Evolutionary conservation across 2,797 vertebrate genomes (phyloP), one percentile per base, ranked within the genome.

Genomic region (Cygnus olor): DNA sequence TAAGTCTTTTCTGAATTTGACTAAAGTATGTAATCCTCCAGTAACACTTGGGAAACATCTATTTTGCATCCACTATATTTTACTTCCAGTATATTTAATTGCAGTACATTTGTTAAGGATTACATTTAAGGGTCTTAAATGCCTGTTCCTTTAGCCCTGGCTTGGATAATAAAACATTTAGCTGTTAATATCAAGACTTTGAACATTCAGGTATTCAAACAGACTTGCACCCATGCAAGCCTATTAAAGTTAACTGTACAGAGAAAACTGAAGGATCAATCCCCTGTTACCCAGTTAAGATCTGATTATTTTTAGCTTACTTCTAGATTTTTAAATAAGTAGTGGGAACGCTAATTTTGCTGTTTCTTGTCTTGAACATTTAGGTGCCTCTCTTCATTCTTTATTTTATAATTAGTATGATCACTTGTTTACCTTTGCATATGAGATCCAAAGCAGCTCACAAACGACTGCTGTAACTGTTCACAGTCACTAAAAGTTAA

Each of bases 281-380:
- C 51, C 17, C 32, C 47, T 38, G 36, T 92, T 36, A 4, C 21
- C 80, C 65, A 86, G 93, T 93, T 94, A 95, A 79, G 66, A 85
- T 32, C 56, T 2, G 3, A 92, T 91, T 93, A 85, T 68, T 92
- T 94, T 95, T 94, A 51, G 13, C 73, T 94, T 94, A 89, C 68
- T 38, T 94, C 74, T 88, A 94, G 42, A 85, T 89, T 97, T 97
- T 97, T 90, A 94, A 95, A 44, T 85, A 92, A 47, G 56, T 64
- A 71, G 16, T 30, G 14, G 7, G 22, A 94, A 91, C 76, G 64
- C 27, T 73, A 65, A 93, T 90, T 93, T 89, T 82, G 21, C 64
- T 81, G 72, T 20, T 84, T 73, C n/a, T 64, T 72, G 14, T 30
- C 47, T 71, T 61, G 14, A 54, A 42, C 13, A 15, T 88, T 81